These are phyloP conservation scores for Gorsachius magnificus DNA, from an alignment of 2,797 vertebrate species.

Conservation along the genomic window DNA sequence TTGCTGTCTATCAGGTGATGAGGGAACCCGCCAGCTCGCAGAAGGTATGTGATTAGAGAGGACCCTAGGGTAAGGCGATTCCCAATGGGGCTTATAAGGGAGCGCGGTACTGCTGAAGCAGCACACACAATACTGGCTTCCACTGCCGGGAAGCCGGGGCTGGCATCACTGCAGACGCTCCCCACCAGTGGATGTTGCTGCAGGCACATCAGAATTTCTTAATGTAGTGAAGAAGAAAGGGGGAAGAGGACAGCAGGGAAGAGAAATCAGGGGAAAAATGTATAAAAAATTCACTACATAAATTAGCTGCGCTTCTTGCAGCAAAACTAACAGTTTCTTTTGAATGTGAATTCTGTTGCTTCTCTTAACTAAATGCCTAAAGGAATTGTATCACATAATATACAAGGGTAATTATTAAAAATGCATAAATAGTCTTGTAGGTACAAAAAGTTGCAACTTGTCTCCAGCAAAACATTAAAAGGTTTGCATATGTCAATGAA, in stretches of 20 bases:
- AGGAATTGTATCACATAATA: slow-evolving; percentile 68
- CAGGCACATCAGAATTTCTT: slow-evolving; percentile 71
- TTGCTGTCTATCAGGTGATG: neutral
- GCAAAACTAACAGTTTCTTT: slow-evolving; percentile 72
- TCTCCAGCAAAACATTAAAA: slow-evolving; percentile 75
- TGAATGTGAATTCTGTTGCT: slow-evolving; percentile 60
- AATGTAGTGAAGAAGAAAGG: slow-evolving; percentile 67
- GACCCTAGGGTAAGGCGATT: neutral
- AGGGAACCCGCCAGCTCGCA: neutral
- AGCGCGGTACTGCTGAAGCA: neutral
- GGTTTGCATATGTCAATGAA: slow-evolving; percentile 74
- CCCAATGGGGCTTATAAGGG: slow-evolving; percentile 5
- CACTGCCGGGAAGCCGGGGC: neutral
- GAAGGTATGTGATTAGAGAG: slow-evolving; percentile 49
- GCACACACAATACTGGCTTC: neutral
- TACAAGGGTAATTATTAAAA: slow-evolving; percentile 75
- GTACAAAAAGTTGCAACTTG: slow-evolving; percentile 67
- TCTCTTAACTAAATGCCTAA: slow-evolving; percentile 68
- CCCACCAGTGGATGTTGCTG: slow-evolving; percentile 68
- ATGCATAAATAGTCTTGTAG: slow-evolving; percentile 70
- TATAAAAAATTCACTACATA: slow-evolving; percentile 73
- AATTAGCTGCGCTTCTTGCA: slow-evolving; percentile 70
- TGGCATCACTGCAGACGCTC: slow-evolving; percentile 38
- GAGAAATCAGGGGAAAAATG: slow-evolving; percentile 57
- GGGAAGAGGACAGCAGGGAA: slow-evolving; percentile 72